A percentile compares a stretch with the other conserved stretches of the same genome.
Conservation (phyloP, 2,888 invertebrate species). For the Parnassius apollo region DNA sequence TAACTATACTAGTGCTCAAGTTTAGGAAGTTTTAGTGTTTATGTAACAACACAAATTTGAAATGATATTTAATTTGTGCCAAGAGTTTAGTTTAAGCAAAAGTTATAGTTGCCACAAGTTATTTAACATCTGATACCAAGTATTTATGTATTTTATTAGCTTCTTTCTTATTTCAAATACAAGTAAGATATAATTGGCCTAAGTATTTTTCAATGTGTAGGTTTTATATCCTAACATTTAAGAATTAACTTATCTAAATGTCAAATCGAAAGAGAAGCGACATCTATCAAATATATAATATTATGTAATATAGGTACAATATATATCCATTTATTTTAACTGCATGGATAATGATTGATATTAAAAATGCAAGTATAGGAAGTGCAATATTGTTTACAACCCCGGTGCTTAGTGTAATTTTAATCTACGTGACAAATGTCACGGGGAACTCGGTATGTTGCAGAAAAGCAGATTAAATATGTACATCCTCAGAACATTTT, state of each 20-base stretch:
- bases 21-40: conserved; percentile 40
- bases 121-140: conserved; percentile 28
- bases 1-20: conserved; percentile 49
- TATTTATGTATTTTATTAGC: conserved; percentile 46
- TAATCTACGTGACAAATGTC: conserved; percentile 28
- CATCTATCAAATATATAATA: conserved; percentile 8
- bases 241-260: conserved; percentile 40
- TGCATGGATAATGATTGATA: conserved; percentile 42
- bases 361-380: conserved; percentile 37
- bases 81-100: conserved; percentile 68
- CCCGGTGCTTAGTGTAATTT: conserved; percentile 62
- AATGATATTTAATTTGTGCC: conserved; percentile 74
- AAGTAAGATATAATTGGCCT: conserved; percentile 68
- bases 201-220: conserved; percentile 70
- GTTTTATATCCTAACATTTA: conserved; percentile 64
- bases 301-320: not conserved
- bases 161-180: conserved; percentile 44
- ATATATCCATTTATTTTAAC: conserved; percentile 49
- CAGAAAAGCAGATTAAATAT: conserved; percentile 26
- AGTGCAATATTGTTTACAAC: conserved; percentile 62
- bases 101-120: conserved; percentile 47
- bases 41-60: conserved; percentile 40
- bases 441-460: conserved; percentile 30
- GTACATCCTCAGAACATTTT: conserved; percentile 71
- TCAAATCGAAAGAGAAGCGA: conserved; percentile 1